Evolutionary conservation across 2,113 vertebrate species (phyloP).

Genomic region (Fregetta grallaria): DNA sequence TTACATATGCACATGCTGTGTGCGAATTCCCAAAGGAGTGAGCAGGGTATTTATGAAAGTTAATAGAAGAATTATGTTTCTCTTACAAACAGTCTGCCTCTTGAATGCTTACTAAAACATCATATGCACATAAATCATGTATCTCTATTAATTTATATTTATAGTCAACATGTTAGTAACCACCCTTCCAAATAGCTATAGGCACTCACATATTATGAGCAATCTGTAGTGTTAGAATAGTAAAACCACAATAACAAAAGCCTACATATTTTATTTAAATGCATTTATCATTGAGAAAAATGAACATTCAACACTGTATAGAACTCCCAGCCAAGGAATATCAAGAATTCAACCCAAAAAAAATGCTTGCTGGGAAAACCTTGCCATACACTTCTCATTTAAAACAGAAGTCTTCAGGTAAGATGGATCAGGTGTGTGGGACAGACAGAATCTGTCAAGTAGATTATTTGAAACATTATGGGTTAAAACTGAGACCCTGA

Average conservation of each 20-base stretch:
- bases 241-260: not conserved
- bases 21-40: not conserved
- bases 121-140: not conserved
- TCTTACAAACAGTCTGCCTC: not conserved
- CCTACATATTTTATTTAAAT: not conserved
- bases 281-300: not conserved
- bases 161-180: not conserved
- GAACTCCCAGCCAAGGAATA: not conserved
- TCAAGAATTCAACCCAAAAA: not conserved
- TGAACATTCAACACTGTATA: not conserved
- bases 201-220: not conserved
- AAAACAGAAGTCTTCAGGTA: not conserved
- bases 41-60: not conserved
- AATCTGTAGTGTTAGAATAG: not conserved
- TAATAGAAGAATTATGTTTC: not conserved
- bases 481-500: not conserved
- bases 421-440: not conserved
- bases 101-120: not conserved
- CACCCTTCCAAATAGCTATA: not conserved
- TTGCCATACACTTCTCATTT: not conserved
- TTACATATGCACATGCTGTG: not conserved
- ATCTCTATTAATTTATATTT: conserved; percentile 9
- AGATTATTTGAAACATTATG: not conserved
- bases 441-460: not conserved
- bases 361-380: not conserved